Conservation (phyloP, 2,113 vertebrate genomes). For the Myocastor coypus region DNA sequence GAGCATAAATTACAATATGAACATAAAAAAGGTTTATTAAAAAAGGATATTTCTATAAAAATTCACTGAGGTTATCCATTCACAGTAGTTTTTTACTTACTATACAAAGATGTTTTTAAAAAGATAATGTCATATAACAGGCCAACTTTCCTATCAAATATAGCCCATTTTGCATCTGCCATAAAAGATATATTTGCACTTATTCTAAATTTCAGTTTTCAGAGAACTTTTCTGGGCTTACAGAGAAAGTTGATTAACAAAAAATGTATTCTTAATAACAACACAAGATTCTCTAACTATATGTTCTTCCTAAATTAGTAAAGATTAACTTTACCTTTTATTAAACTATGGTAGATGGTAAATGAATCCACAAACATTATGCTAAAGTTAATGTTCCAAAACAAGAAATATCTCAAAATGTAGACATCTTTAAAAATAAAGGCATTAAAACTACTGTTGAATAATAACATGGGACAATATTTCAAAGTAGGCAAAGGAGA, state of each 20-base stretch:
- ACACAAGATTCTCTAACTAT: neutral
- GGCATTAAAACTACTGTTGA: neutral
- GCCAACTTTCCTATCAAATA: neutral
- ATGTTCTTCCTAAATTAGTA: neutral
- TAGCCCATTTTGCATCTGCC: neutral
- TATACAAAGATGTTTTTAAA: neutral
- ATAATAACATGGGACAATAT: neutral
- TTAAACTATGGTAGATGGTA: neutral
- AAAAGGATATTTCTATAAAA: neutral
- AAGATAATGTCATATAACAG: neutral
- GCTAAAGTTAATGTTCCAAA: neutral
- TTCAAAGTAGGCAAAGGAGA: neutral
- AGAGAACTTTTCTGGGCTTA: neutral
- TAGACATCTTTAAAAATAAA: neutral
- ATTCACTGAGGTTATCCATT: neutral
- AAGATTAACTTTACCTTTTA: constrained; percentile 31
- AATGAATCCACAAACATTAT: constrained; percentile 7
- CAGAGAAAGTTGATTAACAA: neutral
- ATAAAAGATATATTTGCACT: neutral
- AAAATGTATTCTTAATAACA: neutral
- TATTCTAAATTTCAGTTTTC: neutral
- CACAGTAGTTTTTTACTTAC: neutral
- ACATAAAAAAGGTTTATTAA: neutral
- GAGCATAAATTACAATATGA: neutral
- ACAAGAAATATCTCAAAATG: neutral